phyloP scores from a whole-genome alignment of 2,888 invertebrate genomes.

The Encarsia formosa region DNA sequence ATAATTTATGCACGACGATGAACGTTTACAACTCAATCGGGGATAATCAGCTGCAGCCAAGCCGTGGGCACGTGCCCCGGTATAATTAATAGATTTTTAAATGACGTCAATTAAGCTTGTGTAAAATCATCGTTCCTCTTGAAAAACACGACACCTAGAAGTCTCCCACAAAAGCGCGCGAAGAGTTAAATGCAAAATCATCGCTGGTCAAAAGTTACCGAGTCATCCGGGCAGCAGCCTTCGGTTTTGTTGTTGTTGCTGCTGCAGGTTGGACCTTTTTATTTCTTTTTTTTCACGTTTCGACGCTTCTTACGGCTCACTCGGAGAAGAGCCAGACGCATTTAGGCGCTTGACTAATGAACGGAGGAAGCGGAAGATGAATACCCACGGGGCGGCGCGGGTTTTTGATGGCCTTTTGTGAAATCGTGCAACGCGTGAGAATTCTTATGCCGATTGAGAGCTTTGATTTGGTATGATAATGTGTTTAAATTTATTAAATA shows the following conservation, averaged over 20 bases:
- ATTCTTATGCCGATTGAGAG: too few relatives aligned
- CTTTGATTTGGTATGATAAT: too few relatives aligned
- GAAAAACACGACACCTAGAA: background rate
- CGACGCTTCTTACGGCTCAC: slow-evolving; percentile 27
- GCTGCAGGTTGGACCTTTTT: too few relatives aligned
- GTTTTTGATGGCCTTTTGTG: too few relatives aligned
- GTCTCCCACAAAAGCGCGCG: background rate
- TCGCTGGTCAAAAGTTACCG: slow-evolving; percentile 18
- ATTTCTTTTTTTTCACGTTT: background rate
- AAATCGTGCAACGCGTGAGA: too few relatives aligned
- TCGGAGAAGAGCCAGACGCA: slow-evolving; percentile 25
- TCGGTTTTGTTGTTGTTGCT: background rate
- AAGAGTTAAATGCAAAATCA: slow-evolving; percentile 25
- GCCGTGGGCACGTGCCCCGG: background rate
- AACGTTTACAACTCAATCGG: too few relatives aligned
- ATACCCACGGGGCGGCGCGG: too few relatives aligned
- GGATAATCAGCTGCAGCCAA: too few relatives aligned
- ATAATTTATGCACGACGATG: too few relatives aligned
- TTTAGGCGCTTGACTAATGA: slow-evolving; percentile 47
- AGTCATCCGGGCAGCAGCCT: slow-evolving; percentile 6
- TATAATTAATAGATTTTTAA: slow-evolving; percentile 50
- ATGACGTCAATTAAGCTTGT: slow-evolving; percentile 42
- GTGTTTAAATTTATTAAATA: too few relatives aligned
- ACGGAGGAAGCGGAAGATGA: too few relatives aligned
- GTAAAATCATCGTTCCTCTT: slow-evolving; percentile 13